These are phyloP conservation scores for Diuraphis noxia DNA, from an alignment of 1,140 invertebrate species.

Conservation along the genomic window DNA sequence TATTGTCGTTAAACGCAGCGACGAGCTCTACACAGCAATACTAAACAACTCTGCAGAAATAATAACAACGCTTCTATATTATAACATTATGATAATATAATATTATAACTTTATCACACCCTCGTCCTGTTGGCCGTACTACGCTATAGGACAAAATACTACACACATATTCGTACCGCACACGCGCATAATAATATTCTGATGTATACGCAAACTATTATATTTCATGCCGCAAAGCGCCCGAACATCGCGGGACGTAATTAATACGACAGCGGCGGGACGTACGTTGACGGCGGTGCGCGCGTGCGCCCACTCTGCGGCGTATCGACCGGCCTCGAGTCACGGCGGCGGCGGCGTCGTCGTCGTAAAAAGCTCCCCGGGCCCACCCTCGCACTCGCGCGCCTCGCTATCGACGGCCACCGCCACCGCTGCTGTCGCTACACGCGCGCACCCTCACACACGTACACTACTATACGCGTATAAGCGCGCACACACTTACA, in stretches of 20 bases:
- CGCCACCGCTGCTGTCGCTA: slow-evolving; percentile 4
- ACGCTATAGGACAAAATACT: neutral
- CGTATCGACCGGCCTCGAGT: slow-evolving; percentile 46
- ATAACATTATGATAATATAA: no score
- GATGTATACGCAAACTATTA: neutral
- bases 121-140: neutral
- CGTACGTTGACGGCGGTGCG: neutral
- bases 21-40: neutral
- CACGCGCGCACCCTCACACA: neutral
- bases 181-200: neutral
- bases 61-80: no score
- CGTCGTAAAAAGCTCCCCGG: slow-evolving; percentile 46
- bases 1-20: neutral
- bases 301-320: slow-evolving; percentile 28
- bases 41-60: neutral
- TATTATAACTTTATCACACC: no score
- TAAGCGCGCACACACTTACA: neutral
- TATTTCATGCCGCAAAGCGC: neutral
- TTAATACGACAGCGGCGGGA: neutral
- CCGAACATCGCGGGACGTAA: neutral
- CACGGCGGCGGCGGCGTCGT: slow-evolving; percentile 1
- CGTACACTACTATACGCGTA: no score
- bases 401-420: neutral
- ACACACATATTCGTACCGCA: neutral
- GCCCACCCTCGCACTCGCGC: neutral